Conservation (phyloP, 2,797 vertebrate genomes). For the Halcyon chelicuti region DNA sequence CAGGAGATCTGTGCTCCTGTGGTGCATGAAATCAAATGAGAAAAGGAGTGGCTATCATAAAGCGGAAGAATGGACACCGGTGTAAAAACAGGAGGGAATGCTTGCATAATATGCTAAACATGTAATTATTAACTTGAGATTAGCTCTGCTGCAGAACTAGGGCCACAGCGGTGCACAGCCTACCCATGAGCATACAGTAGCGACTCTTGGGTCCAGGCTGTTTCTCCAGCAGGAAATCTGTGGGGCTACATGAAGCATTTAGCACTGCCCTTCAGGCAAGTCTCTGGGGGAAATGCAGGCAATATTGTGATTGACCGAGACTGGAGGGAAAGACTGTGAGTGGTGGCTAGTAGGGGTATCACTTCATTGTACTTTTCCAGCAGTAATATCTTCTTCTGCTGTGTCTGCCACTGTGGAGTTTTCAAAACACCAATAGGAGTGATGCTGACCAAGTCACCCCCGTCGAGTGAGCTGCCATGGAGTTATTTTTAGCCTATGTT, state of each 20-base stretch:
- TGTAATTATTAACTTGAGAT: neutral
- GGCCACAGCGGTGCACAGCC: neutral
- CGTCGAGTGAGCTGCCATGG: accelerated
- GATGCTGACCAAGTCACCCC: neutral
- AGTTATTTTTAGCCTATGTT: neutral
- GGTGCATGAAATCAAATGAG: neutral
- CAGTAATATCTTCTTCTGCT: neutral
- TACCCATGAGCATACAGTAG: accelerated
- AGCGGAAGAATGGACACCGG: neutral
- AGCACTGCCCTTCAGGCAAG: neutral
- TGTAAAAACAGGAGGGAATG: neutral
- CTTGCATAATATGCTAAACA: neutral
- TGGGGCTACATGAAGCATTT: neutral
- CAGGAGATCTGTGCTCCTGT: neutral
- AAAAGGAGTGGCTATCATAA: neutral
- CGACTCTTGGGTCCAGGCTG: neutral
- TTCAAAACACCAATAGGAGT: neutral
- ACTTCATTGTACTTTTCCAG: neutral
- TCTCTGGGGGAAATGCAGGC: neutral
- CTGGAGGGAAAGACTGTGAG: neutral
- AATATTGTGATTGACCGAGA: accelerated
- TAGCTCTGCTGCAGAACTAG: neutral
- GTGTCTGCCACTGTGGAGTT: neutral
- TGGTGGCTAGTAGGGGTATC: neutral
- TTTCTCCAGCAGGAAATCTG: neutral